Conservation (phyloP, 1,140 invertebrate species). For the Lasaia peninsularis region DNA sequence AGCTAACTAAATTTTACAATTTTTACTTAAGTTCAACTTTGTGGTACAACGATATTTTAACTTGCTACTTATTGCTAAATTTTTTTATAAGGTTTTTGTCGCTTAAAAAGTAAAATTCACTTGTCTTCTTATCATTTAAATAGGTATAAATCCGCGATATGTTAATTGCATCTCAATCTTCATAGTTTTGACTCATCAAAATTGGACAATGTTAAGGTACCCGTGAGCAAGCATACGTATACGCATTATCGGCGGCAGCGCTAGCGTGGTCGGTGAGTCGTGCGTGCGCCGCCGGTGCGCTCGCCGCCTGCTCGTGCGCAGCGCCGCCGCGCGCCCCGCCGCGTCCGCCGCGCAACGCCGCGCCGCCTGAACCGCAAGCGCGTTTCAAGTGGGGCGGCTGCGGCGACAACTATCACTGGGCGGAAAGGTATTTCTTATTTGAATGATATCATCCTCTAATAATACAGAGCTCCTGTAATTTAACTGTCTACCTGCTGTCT, state of each 20-base stretch:
- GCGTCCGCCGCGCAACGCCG: conserved; percentile 55
- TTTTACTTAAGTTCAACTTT: too few relatives aligned
- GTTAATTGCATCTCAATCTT: too few relatives aligned
- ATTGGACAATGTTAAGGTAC: conserved; percentile 46
- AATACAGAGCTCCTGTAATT: background rate
- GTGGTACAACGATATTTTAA: too few relatives aligned
- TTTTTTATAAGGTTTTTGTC: too few relatives aligned
- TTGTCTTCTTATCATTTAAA: too few relatives aligned
- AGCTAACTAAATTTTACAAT: too few relatives aligned
- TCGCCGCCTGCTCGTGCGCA: conserved; percentile 83
- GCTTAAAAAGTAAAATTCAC: too few relatives aligned
- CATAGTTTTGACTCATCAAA: too few relatives aligned
- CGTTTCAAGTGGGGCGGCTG: conserved; percentile 92
- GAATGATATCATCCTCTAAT: background rate
- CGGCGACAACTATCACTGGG: conserved; percentile 90
- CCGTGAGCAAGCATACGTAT: conserved; percentile 89
- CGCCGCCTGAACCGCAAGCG: conserved; percentile 53
- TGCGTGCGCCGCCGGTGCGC: conserved; percentile 84
- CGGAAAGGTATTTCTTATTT: conserved; percentile 45
- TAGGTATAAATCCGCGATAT: too few relatives aligned
- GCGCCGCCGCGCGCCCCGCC: conserved; percentile 71
- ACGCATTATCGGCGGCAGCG: conserved; percentile 87
- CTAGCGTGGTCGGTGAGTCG: conserved; percentile 85
- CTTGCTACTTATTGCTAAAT: too few relatives aligned
- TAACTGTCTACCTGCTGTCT: too few relatives aligned